Evolutionary conservation across 2,888 invertebrate genomes (phyloP).

Genomic region (Mycalesis mineus): DNA sequence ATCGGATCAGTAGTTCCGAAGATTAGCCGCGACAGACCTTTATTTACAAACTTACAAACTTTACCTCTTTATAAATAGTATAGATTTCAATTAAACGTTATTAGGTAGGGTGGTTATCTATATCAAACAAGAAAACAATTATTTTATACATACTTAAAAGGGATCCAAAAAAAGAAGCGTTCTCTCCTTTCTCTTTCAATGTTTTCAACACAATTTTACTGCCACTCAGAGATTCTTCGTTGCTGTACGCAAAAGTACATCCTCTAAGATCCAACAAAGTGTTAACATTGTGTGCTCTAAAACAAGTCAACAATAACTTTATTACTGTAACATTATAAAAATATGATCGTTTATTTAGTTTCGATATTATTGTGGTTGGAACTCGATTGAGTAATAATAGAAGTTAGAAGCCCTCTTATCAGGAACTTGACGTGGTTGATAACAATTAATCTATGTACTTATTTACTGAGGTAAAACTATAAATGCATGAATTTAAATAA

Average conservation of each 20-base stretch:
- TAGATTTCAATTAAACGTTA: no score
- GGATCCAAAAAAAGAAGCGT: constrained; percentile 80
- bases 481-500: background rate
- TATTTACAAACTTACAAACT: no score
- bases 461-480: constrained; percentile 31
- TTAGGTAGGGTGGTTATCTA: no score
- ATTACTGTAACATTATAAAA: background rate
- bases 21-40: no score
- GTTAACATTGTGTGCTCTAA: constrained; percentile 75
- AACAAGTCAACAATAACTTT: constrained; percentile 30
- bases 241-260: constrained; percentile 75
- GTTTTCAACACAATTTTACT: constrained; percentile 74
- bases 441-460: constrained; percentile 60
- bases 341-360: background rate
- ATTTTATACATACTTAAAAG: constrained; percentile 62
- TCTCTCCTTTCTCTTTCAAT: constrained; percentile 76
- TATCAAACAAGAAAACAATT: no score
- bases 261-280: constrained; percentile 78
- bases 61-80: no score
- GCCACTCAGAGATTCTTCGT: constrained; percentile 75
- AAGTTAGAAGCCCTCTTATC: constrained; percentile 56
- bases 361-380: constrained; percentile 40
- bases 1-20: no score
- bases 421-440: constrained; percentile 64
- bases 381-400: constrained; percentile 57